Evolutionary conservation across 2,797 vertebrate species (phyloP).

Genomic region (Darevskia mixta): DNA sequence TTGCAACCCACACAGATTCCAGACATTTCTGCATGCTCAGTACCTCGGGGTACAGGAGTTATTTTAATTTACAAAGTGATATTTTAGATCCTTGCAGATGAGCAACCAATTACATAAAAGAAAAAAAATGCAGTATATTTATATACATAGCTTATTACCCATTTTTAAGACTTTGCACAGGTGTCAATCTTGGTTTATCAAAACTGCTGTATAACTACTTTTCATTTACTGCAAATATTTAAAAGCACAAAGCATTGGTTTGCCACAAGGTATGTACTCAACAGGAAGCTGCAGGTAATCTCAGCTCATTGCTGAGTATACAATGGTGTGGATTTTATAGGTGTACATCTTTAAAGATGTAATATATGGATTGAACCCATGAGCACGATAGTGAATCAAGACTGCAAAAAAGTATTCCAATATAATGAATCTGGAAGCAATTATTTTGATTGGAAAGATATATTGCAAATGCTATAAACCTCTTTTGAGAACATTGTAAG

Average conservation of each 20-base stretch:
- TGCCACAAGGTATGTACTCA: neutral
- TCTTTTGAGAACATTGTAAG: neutral
- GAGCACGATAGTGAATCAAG: neutral
- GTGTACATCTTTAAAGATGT: neutral
- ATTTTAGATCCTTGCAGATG: constrained; percentile 34
- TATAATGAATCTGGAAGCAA: neutral
- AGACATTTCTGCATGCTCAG: constrained; percentile 8
- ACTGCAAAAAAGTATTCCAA: neutral
- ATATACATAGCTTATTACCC: neutral
- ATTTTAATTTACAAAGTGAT: constrained; percentile 29
- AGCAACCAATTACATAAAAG: constrained; percentile 22
- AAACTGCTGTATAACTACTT: constrained; percentile 10
- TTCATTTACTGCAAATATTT: constrained; percentile 20
- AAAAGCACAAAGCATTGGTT: constrained; percentile 2
- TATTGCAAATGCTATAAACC: neutral
- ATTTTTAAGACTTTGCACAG: constrained; percentile 19
- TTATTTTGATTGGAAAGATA: neutral
- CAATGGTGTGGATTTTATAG: neutral
- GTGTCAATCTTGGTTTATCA: constrained; percentile 2
- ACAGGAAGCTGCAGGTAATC: neutral
- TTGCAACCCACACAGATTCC: constrained; percentile 47
- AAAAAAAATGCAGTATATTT: accelerated
- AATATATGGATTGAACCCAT: neutral
- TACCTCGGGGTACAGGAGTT: constrained; percentile 29
- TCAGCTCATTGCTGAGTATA: neutral